A percentile compares a stretch with the other conserved stretches of the same genome.
Evolutionary conservation across 2,113 vertebrate genomes (phyloP).

Genomic region (Phodopus roborovskii): DNA sequence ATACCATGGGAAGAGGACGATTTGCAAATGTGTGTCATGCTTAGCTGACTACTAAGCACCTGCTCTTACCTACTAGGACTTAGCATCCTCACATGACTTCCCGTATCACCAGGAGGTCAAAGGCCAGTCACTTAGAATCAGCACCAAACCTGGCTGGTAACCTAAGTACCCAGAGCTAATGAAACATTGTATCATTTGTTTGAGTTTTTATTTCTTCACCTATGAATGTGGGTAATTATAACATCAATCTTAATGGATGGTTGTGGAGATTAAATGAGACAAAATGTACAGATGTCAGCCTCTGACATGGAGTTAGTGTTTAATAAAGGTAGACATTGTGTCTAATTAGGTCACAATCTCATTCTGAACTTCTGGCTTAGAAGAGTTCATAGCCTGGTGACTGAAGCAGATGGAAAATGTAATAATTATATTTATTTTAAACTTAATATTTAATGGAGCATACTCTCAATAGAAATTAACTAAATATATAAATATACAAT

Average conservation of each 20-base stretch:
- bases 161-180: neutral
- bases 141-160: neutral
- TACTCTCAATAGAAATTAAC: conserved; percentile 16
- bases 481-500: conserved; percentile 13
- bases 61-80: neutral
- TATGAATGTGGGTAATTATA: neutral
- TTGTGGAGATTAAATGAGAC: conserved; percentile 17
- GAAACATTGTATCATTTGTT: neutral
- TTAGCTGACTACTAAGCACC: neutral
- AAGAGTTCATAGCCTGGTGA: neutral
- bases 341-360: conserved; percentile 2
- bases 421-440: conserved; percentile 51
- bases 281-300: neutral
- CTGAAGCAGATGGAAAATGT: neutral
- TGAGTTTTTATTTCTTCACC: conserved; percentile 9
- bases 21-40: neutral
- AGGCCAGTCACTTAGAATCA: neutral
- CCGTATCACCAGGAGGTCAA: neutral
- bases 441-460: conserved; percentile 37
- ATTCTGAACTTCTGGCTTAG: conserved; percentile 5
- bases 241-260: neutral
- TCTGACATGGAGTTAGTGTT: neutral
- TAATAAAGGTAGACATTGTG: neutral
- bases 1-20: neutral
- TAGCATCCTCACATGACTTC: rapidly evolving